These are phyloP conservation scores for Epinephelus fuscoguttatus DNA, from an alignment of 2,113 vertebrate species.

Conservation along the genomic window DNA sequence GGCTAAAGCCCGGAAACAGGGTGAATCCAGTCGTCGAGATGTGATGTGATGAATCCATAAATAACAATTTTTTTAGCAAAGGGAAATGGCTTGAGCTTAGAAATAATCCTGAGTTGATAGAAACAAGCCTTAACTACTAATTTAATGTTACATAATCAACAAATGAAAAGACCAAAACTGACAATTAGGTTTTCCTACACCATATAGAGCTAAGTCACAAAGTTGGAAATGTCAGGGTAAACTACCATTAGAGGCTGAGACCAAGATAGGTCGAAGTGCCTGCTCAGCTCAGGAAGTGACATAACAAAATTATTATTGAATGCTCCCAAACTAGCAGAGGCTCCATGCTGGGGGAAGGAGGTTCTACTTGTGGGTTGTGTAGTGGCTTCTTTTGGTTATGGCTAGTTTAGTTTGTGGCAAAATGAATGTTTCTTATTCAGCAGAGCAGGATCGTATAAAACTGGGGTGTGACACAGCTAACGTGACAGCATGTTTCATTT, in stretches of 20 bases:
- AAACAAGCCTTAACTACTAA: not conserved
- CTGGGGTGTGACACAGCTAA: not conserved
- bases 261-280: not conserved
- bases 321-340: not conserved
- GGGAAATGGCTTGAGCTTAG: not conserved
- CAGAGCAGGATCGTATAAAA: not conserved
- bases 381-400: not conserved
- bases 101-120: not conserved
- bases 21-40: not conserved
- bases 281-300: not conserved
- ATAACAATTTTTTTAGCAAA: not conserved
- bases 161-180: not conserved
- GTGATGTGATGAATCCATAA: not conserved
- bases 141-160: too few species aligned
- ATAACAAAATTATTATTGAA: not conserved
- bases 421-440: not conserved
- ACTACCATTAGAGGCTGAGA: not conserved
- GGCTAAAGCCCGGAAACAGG: not conserved
- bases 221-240: not conserved
- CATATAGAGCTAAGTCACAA: not conserved
- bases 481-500: not conserved
- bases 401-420: not conserved
- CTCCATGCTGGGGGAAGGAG: not conserved
- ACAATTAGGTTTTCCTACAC: not conserved
- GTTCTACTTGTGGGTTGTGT: not conserved